Base-by-base conservation (phyloP, 2,113 vertebrate species). In the Spermophilus dauricus region DNA sequence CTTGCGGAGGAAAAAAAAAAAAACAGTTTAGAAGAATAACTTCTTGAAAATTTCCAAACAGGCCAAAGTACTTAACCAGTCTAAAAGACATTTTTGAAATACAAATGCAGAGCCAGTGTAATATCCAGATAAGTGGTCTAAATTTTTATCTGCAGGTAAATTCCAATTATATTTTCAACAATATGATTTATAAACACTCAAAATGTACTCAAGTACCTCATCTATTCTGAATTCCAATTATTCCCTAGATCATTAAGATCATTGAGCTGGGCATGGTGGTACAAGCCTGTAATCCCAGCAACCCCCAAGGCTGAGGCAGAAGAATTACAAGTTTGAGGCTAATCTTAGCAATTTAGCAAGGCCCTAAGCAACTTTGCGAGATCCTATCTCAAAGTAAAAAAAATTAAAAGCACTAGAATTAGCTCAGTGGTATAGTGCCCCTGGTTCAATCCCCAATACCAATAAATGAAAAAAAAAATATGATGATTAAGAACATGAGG, bases 131-230 rank as follows among this genome's bases (percentile, higher is more conserved):
- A 92, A 89, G 37, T 58, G 70, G 81, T 83, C 78, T 67, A 86
- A 37, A 91, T 77, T 95, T 94, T 87, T 91, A 96, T 51, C 95
- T 72, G 93, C 65, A 96, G n/a, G 51, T 89, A 97, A 91, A 90
- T 65, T 83, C 51, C 69, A 78, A 90, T 85, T 45, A 70, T 77
- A 70, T 82, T 84, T 75, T n/a, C 85, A 92, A 77, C 39, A 94
- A 91, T 72, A 95, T 80, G 87, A 89, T 92, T 84, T 81, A 89
- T 30, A 81, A 51, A 87, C 53, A 67, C 8, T 78, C 84, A 88
- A 75, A 83, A 85, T 91, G 34, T 89, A 88, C 53, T 63, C n/a
- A 70, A 56, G 28, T 72, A 10, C 34, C 14, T 78, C 9, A 18
- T 12, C 32, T 78, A 34, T 42, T 8, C 77, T 34, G 45, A 75